Evolutionary conservation across 2,888 invertebrate species (phyloP), one percentile per base, ranked within the genome.

Genomic region (Physocephala rufipes): DNA sequence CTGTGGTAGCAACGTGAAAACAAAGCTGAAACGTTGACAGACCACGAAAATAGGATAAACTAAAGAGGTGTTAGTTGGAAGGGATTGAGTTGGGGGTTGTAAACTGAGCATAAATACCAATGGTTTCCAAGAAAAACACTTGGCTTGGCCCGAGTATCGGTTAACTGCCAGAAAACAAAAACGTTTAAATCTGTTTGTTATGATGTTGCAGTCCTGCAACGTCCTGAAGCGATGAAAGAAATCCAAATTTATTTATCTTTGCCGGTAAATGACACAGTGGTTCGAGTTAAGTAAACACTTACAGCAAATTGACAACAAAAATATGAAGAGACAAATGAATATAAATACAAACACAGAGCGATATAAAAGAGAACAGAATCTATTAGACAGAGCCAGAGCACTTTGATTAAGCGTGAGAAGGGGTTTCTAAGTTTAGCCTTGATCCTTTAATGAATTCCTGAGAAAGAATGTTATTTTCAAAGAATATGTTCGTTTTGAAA

Each of bases 171-270:
- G 9, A 53, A 13, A 53, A 19, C 53, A 21, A 19, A 53, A 19
- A 3, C 53, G 53, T 53, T 53, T 53, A 49, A 2, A 21, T 7
- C 53, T 19, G 4, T 21, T n/a, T 4, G 19, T 53, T 53, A n/a
- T 13, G 49, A 16, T n/a, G 53, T 21, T 53, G 53, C 53, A 53
- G 53, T n/a, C 21, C 19, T 53, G 53, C 53, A n/a, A 21, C 53
- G 21, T 13, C 16, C 19, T 36, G 21, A 53, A 53, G 21, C 19
- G 53, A 21, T 53, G 19, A 53, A 53, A 53, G 53, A 53, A 53
- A 53, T 53, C 21, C 53, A 53, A 19, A 12, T 21, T 53, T 36
- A n/a, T 53, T 53, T 53, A n/a, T 53, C 12, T 19, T 53, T 13
- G 53, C 53, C 21, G 53, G 53, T n/a, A 53, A 53, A 53, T 19